Evolutionary conservation across 2,888 invertebrate genomes (phyloP).

Genomic region (Nudaria mundana): DNA sequence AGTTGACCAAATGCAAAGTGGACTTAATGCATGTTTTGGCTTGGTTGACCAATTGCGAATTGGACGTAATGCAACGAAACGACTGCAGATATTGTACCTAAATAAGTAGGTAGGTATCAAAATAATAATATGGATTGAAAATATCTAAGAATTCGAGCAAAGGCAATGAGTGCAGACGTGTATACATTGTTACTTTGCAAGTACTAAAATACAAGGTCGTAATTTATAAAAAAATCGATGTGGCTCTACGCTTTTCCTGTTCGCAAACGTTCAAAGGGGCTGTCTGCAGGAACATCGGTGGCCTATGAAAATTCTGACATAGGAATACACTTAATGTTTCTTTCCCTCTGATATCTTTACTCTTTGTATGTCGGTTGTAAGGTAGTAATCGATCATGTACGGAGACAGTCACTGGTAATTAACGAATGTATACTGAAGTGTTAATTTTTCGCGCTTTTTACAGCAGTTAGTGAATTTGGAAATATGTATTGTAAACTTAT

Average conservation of each 20-base stretch:
- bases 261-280: conserved; percentile 52
- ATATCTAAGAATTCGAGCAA: too few relatives aligned
- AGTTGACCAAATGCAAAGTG: too few relatives aligned
- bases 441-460: conserved; percentile 12
- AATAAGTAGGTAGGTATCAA: too few relatives aligned
- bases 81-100: too few relatives aligned
- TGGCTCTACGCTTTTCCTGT: conserved; percentile 46
- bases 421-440: conserved; percentile 39
- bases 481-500: too few relatives aligned
- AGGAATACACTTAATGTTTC: conserved; percentile 77
- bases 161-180: too few relatives aligned
- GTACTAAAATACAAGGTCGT: neutral
- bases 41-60: too few relatives aligned
- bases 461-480: conserved; percentile 6
- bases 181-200: too few relatives aligned
- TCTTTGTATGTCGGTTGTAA: conserved; percentile 40
- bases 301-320: conserved; percentile 74
- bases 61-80: too few relatives aligned
- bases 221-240: neutral
- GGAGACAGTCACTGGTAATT: conserved; percentile 47
- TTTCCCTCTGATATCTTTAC: conserved; percentile 67
- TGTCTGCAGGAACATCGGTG: conserved; percentile 58
- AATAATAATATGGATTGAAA: too few relatives aligned
- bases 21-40: too few relatives aligned
- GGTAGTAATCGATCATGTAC: conserved; percentile 63